A percentile compares a stretch with the other conserved stretches of the same genome.
Conservation (phyloP, 2,797 vertebrate genomes). For the Anisognathus igniventris region DNA sequence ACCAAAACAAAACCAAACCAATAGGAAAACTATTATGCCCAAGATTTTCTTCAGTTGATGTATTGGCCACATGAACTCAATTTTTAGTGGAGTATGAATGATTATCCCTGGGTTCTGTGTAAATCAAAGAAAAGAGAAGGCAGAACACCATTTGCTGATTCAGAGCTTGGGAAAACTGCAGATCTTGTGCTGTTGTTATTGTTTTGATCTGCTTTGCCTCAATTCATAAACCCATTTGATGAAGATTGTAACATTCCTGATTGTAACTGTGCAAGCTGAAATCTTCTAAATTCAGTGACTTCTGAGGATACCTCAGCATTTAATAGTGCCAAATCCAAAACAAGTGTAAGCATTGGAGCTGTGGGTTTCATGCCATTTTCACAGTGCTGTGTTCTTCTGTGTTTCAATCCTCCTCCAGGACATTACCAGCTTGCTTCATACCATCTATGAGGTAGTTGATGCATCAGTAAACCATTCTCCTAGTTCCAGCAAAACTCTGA, state of each 20-base stretch:
- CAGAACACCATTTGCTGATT: neutral
- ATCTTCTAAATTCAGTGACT: neutral
- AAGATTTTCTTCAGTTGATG: neutral
- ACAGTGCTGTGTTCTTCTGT: neutral
- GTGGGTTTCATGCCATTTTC: neutral
- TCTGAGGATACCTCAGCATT: neutral
- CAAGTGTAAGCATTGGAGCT: neutral
- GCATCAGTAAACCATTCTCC: conserved; percentile 97
- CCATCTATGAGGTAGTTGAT: conserved; percentile 98
- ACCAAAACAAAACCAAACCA: neutral
- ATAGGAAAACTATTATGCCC: neutral
- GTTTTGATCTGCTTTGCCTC: neutral
- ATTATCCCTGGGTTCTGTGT: neutral
- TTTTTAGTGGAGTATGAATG: neutral
- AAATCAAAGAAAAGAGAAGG: neutral
- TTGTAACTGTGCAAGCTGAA: neutral
- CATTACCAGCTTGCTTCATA: conserved; percentile 96
- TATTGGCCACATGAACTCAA: neutral
- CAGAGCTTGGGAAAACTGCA: neutral
- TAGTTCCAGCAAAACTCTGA: conserved; percentile 92
- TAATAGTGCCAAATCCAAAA: neutral
- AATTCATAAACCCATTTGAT: neutral
- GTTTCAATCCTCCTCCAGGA: conserved; percentile 77
- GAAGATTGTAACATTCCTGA: neutral
- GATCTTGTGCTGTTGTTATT: neutral